A percentile compares a stretch with the other conserved stretches of the same genome.
These are phyloP conservation scores for Plestiodon gilberti DNA, from an alignment of 2,113 vertebrate species.

Conservation along the genomic window DNA sequence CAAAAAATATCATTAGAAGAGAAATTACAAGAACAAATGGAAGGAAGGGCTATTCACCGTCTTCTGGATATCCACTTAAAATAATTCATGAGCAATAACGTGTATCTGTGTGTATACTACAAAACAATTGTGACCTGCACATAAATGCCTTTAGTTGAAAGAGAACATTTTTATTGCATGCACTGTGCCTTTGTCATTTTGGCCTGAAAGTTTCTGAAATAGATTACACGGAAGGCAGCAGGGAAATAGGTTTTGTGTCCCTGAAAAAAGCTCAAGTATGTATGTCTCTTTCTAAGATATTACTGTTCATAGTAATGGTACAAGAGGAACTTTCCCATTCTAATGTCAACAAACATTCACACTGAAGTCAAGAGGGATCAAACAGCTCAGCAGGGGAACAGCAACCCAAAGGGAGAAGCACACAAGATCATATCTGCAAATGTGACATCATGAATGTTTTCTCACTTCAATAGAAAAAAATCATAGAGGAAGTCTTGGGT, in stretches of 20 bases:
- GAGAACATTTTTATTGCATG: slow-evolving; percentile 34
- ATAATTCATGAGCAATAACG: slow-evolving; percentile 39
- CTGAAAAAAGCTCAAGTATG: background rate
- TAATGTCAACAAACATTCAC: slow-evolving; percentile 32
- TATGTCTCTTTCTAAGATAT: background rate
- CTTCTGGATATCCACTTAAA: slow-evolving; percentile 31
- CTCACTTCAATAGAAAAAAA: slow-evolving; percentile 23
- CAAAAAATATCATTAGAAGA: background rate
- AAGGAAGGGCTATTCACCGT: slow-evolving; percentile 10
- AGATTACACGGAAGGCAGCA: slow-evolving; percentile 39
- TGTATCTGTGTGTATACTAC: slow-evolving; percentile 33
- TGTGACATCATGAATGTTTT: background rate
- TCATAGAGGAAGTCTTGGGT: background rate
- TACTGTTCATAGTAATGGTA: slow-evolving; percentile 20
- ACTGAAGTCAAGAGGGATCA: background rate
- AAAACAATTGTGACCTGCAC: slow-evolving; percentile 56
- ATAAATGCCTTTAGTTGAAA: slow-evolving; percentile 54
- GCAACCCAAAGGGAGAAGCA: slow-evolving; percentile 15
- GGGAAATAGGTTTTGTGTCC: slow-evolving; percentile 26
- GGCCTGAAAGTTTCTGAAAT: background rate
- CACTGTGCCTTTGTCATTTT: slow-evolving; percentile 18
- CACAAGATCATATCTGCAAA: background rate
- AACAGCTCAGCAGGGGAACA: slow-evolving; percentile 22
- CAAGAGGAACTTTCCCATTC: slow-evolving; percentile 12
- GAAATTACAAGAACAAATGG: background rate